These are phyloP conservation scores for Nesoenas mayeri DNA, from an alignment of 2,113 vertebrate species.

Conservation along the genomic window DNA sequence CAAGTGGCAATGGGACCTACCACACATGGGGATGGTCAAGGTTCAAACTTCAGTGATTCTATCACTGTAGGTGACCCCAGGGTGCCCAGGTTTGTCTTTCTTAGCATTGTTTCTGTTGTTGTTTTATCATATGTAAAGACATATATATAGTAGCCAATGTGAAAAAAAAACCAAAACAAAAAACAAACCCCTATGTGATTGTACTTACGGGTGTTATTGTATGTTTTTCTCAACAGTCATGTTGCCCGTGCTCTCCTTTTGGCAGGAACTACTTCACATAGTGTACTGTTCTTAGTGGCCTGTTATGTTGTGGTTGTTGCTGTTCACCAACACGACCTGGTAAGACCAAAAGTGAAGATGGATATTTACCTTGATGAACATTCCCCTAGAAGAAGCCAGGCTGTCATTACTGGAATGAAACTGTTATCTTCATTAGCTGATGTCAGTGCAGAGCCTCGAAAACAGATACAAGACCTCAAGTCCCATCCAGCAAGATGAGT, in stretches of 20 bases:
- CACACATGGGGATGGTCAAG: neutral
- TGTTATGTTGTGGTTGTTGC: neutral
- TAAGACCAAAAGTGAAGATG: neutral
- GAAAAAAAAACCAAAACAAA: neutral
- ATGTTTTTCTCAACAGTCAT: neutral
- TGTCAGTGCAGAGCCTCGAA: neutral
- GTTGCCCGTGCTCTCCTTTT: neutral
- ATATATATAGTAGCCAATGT: neutral
- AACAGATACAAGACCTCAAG: neutral
- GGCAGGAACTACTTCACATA: neutral
- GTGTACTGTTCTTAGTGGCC: neutral
- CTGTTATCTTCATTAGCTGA: neutral
- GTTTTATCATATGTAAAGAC: neutral
- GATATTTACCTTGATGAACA: neutral
- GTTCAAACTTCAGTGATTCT: neutral
- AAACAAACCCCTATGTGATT: fast-evolving
- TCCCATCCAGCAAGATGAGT: neutral
- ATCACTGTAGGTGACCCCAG: fast-evolving
- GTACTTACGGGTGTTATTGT: neutral
- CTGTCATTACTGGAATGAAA: neutral
- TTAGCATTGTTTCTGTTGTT: neutral
- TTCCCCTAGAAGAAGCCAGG: neutral
- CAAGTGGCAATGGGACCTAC: neutral
- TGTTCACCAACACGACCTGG: neutral
- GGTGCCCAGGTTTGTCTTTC: neutral